phyloP scores from a whole-genome alignment of 2,797 vertebrate genomes.

The Menidia menidia region DNA sequence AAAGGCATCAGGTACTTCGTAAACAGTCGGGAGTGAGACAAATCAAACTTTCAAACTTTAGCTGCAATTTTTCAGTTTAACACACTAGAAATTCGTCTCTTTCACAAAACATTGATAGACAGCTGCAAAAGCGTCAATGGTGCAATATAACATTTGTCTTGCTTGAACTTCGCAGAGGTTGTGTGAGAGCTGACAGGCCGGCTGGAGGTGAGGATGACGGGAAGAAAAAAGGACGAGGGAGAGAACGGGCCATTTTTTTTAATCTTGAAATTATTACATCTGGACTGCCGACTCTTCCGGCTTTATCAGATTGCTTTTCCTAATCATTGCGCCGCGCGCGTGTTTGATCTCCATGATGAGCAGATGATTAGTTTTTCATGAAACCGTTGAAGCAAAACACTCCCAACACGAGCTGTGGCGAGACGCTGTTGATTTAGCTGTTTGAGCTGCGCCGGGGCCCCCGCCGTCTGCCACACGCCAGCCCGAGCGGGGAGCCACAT shows the following conservation, averaged over 20 bases:
- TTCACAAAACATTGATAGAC: constrained; percentile 63
- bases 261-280: constrained; percentile 90
- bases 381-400: constrained; percentile 94
- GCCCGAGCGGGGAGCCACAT: constrained; percentile 62
- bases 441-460: constrained; percentile 80
- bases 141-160: constrained; percentile 82
- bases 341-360: constrained; percentile 99
- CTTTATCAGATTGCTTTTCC: constrained; percentile 91
- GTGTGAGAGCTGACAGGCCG: constrained; percentile 57
- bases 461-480: constrained; percentile 47
- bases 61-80: constrained; percentile 51
- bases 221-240: constrained; percentile 36
- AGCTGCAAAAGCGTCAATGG: constrained; percentile 39
- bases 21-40: constrained; percentile 25
- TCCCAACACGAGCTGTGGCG: constrained; percentile 86
- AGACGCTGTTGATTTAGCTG: constrained; percentile 95
- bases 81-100: constrained; percentile 63
- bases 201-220: constrained; percentile 35
- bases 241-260: constrained; percentile 73
- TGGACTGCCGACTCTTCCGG: constrained; percentile 86
- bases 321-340: constrained; percentile 92
- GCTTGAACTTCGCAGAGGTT: constrained; percentile 81
- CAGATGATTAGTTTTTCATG: constrained; percentile 99
- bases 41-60: constrained; percentile 61
- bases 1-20: constrained; percentile 44